Evolutionary conservation across 1,140 invertebrate genomes (phyloP).

Genomic region (Coenobita brevimanus): DNA sequence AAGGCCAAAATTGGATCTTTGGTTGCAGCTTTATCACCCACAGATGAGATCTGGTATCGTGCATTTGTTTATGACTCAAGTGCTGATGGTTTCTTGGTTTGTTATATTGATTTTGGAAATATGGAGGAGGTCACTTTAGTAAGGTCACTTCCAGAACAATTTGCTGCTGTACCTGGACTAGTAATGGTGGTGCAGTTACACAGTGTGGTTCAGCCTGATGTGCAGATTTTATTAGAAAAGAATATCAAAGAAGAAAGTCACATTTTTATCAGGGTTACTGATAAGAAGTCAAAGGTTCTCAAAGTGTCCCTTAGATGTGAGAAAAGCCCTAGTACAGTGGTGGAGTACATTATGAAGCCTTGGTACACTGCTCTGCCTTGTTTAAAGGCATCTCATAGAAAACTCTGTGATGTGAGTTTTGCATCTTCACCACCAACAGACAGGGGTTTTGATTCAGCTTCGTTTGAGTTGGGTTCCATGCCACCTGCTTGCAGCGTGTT

Average conservation of each 20-base stretch:
- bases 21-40: background rate
- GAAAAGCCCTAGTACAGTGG: background rate
- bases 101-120: constrained; percentile 14
- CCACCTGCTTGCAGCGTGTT: no score
- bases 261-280: background rate
- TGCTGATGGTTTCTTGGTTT: background rate
- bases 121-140: background rate
- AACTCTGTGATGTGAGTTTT: no score
- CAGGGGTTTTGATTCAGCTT: no score
- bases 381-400: no score
- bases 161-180: background rate
- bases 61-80: background rate
- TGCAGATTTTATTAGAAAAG: background rate
- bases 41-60: background rate
- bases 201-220: background rate
- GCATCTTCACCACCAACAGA: no score
- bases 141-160: background rate
- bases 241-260: background rate
- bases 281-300: background rate
- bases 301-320: background rate
- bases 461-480: no score
- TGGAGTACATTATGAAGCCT: background rate
- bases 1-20: background rate
- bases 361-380: background rate
- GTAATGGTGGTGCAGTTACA: background rate